Conservation (phyloP, 2,888 invertebrate genomes). For the Rhingia campestris region DNA sequence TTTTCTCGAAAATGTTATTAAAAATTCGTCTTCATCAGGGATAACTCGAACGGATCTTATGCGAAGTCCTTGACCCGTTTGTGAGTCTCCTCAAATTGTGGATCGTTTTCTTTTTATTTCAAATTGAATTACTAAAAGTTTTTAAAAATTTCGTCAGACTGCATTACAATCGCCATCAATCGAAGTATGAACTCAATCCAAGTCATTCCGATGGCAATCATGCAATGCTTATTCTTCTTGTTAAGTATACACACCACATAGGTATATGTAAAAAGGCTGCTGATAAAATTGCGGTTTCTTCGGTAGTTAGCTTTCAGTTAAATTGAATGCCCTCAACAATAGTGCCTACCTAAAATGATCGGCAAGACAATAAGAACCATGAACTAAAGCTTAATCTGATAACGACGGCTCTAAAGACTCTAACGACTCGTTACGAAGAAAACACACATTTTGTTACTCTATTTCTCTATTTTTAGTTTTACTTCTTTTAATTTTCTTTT, state of each 20-base stretch:
- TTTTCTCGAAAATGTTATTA: no score
- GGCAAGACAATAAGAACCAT: background rate
- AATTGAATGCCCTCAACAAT: no score
- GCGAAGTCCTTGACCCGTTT: no score
- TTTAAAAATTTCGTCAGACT: background rate
- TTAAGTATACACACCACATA: background rate
- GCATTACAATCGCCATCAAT: constrained; percentile 7
- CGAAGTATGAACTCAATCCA: background rate
- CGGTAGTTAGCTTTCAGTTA: background rate
- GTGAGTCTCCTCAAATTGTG: background rate
- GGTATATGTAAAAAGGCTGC: constrained; percentile 18
- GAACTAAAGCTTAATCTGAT: background rate
- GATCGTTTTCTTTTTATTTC: background rate
- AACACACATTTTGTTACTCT: constrained; percentile 30
- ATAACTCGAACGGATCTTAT: no score
- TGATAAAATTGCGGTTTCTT: constrained; percentile 14
- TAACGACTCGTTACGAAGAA: constrained; percentile 15
- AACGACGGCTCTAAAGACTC: background rate
- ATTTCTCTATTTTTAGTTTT: constrained; percentile 57
- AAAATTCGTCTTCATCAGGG: no score
- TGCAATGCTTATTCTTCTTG: background rate
- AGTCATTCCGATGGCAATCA: constrained; percentile 33
- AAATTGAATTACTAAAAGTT: background rate
- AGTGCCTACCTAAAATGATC: background rate
- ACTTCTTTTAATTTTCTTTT: constrained; percentile 58